Evolutionary conservation across 2,113 vertebrate species (phyloP).

Genomic region (Grammomys surdaster): DNA sequence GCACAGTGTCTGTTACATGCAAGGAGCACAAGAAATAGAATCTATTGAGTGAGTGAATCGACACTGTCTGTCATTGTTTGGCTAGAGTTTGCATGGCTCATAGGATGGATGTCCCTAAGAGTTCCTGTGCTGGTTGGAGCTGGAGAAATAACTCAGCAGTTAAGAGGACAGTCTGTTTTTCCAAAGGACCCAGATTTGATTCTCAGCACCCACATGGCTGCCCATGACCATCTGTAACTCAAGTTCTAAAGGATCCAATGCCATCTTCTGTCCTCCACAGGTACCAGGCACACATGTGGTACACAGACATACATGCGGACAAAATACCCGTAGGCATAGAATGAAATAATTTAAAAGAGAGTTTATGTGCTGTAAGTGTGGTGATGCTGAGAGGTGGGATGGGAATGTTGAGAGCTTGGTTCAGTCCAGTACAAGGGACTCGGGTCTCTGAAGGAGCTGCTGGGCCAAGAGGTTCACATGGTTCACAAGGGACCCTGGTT

Average conservation of each 20-base stretch:
- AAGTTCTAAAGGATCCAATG: background rate
- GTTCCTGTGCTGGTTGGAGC: background rate
- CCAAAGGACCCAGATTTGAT: background rate
- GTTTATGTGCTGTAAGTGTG: too few relatives aligned
- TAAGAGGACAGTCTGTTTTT: background rate
- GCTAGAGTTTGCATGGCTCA: background rate
- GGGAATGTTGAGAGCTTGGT: background rate
- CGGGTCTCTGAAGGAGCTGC: background rate
- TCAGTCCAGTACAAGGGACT: background rate
- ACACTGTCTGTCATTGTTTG: background rate
- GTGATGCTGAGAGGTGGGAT: background rate
- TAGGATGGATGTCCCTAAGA: background rate
- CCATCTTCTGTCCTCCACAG: background rate
- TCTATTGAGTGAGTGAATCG: background rate
- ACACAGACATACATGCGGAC: background rate
- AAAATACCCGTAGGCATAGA: background rate
- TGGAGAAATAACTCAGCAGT: background rate
- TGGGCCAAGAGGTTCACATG: background rate
- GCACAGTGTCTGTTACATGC: background rate
- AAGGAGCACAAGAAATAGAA: background rate
- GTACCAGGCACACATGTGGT: background rate
- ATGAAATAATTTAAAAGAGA: background rate
- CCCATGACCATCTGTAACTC: background rate
- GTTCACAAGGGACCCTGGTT: background rate
- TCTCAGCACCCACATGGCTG: background rate